Conservation (phyloP, 1,140 invertebrate species). For the Calliopsis andreniformis region DNA sequence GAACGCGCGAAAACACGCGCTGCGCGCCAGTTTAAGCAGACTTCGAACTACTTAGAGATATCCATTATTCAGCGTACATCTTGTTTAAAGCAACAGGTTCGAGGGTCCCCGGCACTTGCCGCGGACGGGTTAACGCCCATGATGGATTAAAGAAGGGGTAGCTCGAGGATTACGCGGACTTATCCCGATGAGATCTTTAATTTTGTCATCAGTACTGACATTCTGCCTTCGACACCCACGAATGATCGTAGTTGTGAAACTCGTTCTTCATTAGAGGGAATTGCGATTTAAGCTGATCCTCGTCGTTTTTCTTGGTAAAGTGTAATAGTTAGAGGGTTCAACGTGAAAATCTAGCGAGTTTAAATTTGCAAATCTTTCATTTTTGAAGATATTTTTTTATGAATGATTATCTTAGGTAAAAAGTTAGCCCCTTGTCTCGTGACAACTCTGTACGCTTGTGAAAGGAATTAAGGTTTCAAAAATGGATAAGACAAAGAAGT, state of each 20-base stretch:
- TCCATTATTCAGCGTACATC: conserved; percentile 78
- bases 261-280: too few species aligned
- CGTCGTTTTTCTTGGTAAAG: too few species aligned
- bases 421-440: too few species aligned
- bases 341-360: too few species aligned
- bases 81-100: conserved; percentile 79
- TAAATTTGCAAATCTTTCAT: too few species aligned
- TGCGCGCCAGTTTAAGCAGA: conserved; percentile 60
- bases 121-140: conserved; percentile 72
- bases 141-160: conserved; percentile 75
- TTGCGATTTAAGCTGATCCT: too few species aligned
- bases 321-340: too few species aligned
- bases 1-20: conserved; percentile 43
- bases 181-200: conserved; percentile 58
- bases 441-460: too few species aligned
- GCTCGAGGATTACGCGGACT: conserved; percentile 72
- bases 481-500: too few species aligned
- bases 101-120: conserved; percentile 55
- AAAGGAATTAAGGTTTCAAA: too few species aligned
- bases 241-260: background rate
- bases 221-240: background rate
- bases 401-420: too few species aligned
- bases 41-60: conserved; percentile 72
- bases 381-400: too few species aligned
- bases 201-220: conserved; percentile 43